Percentiles rank a stretch among this genome's conserved stretches.
phyloP scores from a whole-genome alignment of 2,797 vertebrate species.

The Lutjanus campechanus region DNA sequence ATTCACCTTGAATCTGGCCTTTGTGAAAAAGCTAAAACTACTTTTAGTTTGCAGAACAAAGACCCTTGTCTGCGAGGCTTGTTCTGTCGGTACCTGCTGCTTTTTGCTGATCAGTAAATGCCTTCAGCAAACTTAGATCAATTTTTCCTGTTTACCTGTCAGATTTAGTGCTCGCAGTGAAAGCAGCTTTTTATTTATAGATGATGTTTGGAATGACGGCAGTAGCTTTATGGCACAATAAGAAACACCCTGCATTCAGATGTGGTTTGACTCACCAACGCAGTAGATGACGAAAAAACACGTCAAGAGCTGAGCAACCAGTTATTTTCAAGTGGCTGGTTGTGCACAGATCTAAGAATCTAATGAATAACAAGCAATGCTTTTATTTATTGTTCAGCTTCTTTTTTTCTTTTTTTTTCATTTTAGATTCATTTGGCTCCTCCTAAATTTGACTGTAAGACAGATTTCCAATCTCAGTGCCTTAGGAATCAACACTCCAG shows the following conservation, averaged over 20 bases:
- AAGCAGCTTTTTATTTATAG: slow-evolving; percentile 6
- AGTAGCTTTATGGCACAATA: background rate
- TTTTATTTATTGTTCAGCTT: slow-evolving; percentile 10
- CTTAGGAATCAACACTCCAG: too few relatives aligned
- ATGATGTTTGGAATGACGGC: background rate
- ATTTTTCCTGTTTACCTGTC: slow-evolving; percentile 4
- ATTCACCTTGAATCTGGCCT: slow-evolving; percentile 1
- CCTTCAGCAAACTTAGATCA: slow-evolving; percentile 20
- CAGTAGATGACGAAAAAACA: background rate
- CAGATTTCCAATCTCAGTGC: too few relatives aligned
- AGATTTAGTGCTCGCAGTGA: slow-evolving; percentile 36
- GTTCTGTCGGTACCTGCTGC: background rate
- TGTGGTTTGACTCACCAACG: background rate
- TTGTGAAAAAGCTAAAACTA: slow-evolving; percentile 13
- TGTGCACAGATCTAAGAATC: background rate
- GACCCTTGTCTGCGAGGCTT: background rate
- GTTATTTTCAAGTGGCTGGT: background rate
- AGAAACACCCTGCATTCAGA: background rate
- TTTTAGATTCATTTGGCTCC: background rate
- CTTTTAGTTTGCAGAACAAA: slow-evolving; percentile 13
- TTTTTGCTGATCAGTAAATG: background rate
- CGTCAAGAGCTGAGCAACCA: background rate
- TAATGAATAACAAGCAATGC: background rate
- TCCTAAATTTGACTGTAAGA: background rate
- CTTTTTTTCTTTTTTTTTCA: background rate